Evolutionary conservation across 2,113 vertebrate genomes (phyloP).

Genomic region (Australoheros scitulus): DNA sequence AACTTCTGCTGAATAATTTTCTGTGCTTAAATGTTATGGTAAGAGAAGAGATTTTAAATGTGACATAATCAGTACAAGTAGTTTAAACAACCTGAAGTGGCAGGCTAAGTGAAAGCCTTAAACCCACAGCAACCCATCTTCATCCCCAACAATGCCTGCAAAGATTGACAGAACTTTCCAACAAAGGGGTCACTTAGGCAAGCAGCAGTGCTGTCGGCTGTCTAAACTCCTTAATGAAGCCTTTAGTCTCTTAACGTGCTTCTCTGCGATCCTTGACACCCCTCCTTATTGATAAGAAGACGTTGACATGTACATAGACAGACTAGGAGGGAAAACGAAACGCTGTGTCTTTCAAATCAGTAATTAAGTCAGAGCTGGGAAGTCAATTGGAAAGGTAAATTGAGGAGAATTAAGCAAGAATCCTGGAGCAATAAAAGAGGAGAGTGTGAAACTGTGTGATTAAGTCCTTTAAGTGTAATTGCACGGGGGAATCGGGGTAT

Average conservation of each 20-base stretch:
- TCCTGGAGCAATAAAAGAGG: background rate
- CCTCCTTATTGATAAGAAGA: constrained; percentile 31
- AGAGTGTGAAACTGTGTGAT: constrained; percentile 34
- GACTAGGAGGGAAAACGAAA: background rate
- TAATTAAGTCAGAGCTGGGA: constrained; percentile 37
- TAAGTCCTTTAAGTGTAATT: constrained; percentile 50
- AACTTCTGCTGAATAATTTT: background rate
- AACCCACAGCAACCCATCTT: background rate
- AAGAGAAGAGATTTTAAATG: background rate
- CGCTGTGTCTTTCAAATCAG: constrained; percentile 32
- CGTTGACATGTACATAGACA: background rate
- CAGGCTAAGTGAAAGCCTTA: constrained; percentile 3
- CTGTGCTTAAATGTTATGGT: background rate
- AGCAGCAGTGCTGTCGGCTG: background rate
- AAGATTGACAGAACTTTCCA: constrained; percentile 22
- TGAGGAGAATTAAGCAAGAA: constrained; percentile 5
- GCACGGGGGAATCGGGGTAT: constrained; percentile 31
- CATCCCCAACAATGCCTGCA: background rate
- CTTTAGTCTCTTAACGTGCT: constrained; percentile 20
- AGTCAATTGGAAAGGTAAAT: constrained; percentile 21
- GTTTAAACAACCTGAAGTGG: background rate
- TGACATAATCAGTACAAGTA: background rate
- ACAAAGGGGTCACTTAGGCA: background rate
- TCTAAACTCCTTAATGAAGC: constrained; percentile 40
- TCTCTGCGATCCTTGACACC: constrained; percentile 25